Percentiles rank a stretch among this genome's conserved stretches.
phyloP scores from a whole-genome alignment of 2,113 vertebrate genomes.

The Cinclus mexicanus region DNA sequence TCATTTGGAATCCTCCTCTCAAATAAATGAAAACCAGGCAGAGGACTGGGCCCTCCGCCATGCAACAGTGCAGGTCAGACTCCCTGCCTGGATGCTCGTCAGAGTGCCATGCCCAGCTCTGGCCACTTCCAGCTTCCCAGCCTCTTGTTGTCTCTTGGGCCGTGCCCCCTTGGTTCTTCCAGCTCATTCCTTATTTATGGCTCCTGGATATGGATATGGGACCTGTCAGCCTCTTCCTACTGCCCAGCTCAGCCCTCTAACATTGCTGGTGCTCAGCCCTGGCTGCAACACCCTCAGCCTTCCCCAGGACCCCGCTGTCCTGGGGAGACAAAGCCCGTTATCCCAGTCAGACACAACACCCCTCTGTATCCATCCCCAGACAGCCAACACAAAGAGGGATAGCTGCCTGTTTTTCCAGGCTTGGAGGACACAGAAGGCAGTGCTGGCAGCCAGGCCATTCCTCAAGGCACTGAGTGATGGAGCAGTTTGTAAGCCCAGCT shows the following conservation, averaged over 20 bases:
- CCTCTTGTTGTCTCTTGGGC: background rate
- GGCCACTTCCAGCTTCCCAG: background rate
- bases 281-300: no score
- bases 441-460: background rate
- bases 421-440: background rate
- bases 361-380: background rate
- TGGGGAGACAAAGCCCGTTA: background rate
- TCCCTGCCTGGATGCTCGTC: background rate
- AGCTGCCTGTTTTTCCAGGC: background rate
- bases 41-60: background rate
- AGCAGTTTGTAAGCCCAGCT: background rate
- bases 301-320: background rate
- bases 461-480: background rate
- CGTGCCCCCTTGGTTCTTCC: background rate
- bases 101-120: background rate
- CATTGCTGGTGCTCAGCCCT: background rate
- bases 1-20: background rate
- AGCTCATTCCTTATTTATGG: accelerated
- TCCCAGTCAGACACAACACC: background rate
- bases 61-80: background rate
- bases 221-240: background rate
- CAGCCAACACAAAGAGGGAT: background rate
- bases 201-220: background rate
- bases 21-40: background rate
- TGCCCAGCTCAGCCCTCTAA: background rate